Evolutionary conservation across 2,888 invertebrate genomes (phyloP).

Genomic region (Caenorhabditis macrosperma): DNA sequence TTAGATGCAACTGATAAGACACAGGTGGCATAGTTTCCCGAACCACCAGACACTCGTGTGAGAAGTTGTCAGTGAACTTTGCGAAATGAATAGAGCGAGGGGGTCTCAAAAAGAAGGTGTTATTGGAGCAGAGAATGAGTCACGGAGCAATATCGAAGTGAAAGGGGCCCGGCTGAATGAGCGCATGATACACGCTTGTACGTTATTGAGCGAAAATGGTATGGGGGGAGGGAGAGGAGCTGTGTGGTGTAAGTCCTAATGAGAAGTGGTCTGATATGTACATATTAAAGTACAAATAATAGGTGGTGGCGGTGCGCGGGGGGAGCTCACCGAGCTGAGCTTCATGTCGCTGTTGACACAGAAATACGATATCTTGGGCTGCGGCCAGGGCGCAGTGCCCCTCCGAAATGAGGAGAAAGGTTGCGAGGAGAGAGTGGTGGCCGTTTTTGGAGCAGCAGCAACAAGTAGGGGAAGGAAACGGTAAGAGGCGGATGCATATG

Average conservation of each 20-base stretch:
- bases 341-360: constrained; percentile 57
- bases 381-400: constrained; percentile 27
- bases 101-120: neutral
- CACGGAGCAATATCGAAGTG: constrained; percentile 1
- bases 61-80: too few relatives aligned
- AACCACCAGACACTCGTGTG: too few relatives aligned
- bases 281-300: constrained; percentile 58
- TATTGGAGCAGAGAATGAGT: constrained; percentile 5
- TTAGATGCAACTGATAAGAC: too few relatives aligned
- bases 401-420: constrained; percentile 20
- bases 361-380: constrained; percentile 51
- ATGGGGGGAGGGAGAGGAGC: constrained; percentile 13
- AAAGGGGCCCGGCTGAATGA: constrained; percentile 9
- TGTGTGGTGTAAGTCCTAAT: constrained; percentile 57
- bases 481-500: constrained; percentile 31
- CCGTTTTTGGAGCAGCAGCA: constrained; percentile 14
- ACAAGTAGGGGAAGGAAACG: constrained; percentile 13
- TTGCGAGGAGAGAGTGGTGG: constrained; percentile 11
- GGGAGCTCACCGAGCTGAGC: constrained; percentile 52
- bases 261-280: constrained; percentile 62
- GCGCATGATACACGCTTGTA: constrained; percentile 11
- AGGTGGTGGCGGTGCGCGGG: constrained; percentile 36
- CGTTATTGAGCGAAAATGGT: constrained; percentile 51
- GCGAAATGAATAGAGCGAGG: neutral
- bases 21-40: too few relatives aligned